phyloP scores from a whole-genome alignment of 2,113 vertebrate genomes.

The Cochlearius cochlearius region DNA sequence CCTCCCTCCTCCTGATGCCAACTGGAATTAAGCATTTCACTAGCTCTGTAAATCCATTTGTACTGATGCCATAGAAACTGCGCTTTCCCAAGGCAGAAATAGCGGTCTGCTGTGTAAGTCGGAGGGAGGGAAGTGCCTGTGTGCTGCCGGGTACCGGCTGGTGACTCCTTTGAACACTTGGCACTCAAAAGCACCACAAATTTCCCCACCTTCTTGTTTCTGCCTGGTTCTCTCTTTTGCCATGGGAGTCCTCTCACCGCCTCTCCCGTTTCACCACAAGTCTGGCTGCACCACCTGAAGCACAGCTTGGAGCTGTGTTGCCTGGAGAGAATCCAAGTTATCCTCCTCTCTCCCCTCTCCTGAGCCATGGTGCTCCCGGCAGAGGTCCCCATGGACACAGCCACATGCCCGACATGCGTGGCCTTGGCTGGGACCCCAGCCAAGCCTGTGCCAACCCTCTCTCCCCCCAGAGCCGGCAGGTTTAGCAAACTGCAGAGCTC shows the following conservation, averaged over 20 bases:
- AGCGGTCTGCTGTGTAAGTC: neutral
- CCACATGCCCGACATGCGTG: accelerated
- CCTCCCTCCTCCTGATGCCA: neutral
- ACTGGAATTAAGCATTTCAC: neutral
- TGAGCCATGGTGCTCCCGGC: neutral
- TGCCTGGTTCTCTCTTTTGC: neutral
- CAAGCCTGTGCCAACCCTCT: neutral
- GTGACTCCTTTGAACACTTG: neutral
- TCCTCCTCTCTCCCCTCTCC: neutral
- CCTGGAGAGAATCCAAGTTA: neutral
- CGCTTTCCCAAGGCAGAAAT: neutral
- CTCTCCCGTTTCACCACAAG: neutral
- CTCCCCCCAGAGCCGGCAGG: neutral
- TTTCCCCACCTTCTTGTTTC: neutral
- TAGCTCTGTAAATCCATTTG: neutral
- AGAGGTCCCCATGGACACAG: neutral
- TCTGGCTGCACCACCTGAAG: neutral
- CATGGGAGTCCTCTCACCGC: neutral
- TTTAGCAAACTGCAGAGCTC: neutral
- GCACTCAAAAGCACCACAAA: neutral
- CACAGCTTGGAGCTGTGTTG: neutral
- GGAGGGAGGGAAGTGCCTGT: neutral
- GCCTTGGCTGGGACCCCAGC: neutral
- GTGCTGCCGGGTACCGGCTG: neutral
- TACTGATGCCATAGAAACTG: constrained; percentile 1